Evolutionary conservation across 2,797 vertebrate genomes (phyloP).

Genomic region (Poeciliopsis gracilis): DNA sequence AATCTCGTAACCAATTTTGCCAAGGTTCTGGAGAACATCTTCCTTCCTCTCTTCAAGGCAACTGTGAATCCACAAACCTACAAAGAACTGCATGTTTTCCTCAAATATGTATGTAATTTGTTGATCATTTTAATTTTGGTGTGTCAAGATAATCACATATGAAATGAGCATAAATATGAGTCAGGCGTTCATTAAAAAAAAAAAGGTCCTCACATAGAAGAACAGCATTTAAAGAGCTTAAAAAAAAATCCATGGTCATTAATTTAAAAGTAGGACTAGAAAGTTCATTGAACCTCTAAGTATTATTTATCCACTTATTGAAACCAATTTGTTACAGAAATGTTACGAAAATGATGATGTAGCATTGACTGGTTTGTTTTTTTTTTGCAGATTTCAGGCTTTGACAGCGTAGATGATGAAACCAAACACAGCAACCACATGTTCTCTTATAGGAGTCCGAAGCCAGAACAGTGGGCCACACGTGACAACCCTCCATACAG

Average conservation of each 20-base stretch:
- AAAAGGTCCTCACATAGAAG: not conserved
- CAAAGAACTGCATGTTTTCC: constrained; percentile 91
- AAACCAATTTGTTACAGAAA: not conserved
- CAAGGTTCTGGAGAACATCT: constrained; percentile 96
- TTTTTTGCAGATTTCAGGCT: constrained; percentile 89
- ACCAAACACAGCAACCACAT: constrained; percentile 97
- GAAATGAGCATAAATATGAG: not conserved
- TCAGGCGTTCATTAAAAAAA: not conserved
- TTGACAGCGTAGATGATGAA: constrained; percentile 98
- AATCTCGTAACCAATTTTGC: constrained; percentile 90
- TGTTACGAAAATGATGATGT: not conserved
- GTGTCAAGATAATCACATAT: too few relatives aligned
- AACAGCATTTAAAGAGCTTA: not conserved
- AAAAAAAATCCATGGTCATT: not conserved
- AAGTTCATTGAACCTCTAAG: not conserved
- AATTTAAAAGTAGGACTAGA: not conserved
- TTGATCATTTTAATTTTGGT: not conserved
- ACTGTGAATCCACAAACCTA: constrained; percentile 92
- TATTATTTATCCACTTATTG: too few relatives aligned
- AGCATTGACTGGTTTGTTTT: not conserved
- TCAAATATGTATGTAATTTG: constrained; percentile 88
- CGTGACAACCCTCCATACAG: constrained; percentile 95
- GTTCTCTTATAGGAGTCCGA: constrained; percentile 96
- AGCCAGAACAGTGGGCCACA: constrained; percentile 89
- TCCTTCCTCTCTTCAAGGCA: constrained; percentile 93